Percentiles rank a stretch among this genome's conserved stretches.
Conservation (phyloP, 1,140 invertebrate genomes). For the Drosophila kanapiae region DNA sequence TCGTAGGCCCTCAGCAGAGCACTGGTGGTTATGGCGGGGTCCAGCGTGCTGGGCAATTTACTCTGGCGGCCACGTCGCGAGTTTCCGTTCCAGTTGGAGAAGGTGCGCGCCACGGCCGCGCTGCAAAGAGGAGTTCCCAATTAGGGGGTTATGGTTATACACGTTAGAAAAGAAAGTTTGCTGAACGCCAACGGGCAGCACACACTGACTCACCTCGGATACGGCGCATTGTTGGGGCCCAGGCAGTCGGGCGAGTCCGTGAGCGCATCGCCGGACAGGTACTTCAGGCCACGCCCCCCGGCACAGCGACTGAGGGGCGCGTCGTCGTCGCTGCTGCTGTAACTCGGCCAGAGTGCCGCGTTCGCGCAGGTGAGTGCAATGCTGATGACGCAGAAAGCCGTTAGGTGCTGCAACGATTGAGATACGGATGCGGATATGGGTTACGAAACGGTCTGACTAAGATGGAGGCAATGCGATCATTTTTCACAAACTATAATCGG, state of each 20-base stretch:
- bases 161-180: conserved; percentile 78
- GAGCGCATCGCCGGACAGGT: conserved; percentile 94
- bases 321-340: conserved; percentile 62
- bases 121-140: conserved; percentile 84
- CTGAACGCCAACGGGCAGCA: neutral
- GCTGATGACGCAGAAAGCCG: conserved; percentile 74
- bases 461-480: conserved; percentile 1
- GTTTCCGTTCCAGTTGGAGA: conserved; percentile 85
- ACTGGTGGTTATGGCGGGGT: conserved; percentile 90
- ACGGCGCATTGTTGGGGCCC: conserved; percentile 92
- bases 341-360: conserved; percentile 78
- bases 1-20: conserved; percentile 89
- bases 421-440: conserved; percentile 29
- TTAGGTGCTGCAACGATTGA: conserved; percentile 67
- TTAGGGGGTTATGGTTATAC: conserved; percentile 54
- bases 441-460: conserved; percentile 23
- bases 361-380: conserved; percentile 69
- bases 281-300: conserved; percentile 89
- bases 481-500: neutral
- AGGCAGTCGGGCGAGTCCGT: conserved; percentile 90
- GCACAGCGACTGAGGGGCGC: conserved; percentile 86
- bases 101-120: conserved; percentile 88
- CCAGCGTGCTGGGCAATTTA: conserved; percentile 87
- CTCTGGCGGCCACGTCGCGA: conserved; percentile 84
- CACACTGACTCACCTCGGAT: conserved; percentile 89